phyloP scores from a whole-genome alignment of 2,113 vertebrate genomes.

The Orientallactaga bullata region DNA sequence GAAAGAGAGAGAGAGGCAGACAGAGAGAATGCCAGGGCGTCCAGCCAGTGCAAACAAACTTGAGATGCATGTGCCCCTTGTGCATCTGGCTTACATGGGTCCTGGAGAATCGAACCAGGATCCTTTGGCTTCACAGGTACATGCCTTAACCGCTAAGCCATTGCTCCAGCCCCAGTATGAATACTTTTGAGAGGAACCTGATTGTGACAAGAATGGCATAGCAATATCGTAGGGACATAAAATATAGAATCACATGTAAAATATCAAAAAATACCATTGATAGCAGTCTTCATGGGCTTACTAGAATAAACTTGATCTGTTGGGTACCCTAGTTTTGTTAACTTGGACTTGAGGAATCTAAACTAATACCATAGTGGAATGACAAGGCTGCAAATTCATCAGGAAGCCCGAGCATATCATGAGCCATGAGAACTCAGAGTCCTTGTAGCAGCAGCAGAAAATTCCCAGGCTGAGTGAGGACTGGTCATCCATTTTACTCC shows the following conservation, averaged over 20 bases:
- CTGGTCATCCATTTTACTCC: constrained; percentile 78
- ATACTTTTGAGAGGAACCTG: not conserved
- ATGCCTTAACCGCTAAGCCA: too few relatives aligned
- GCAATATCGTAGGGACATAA: not conserved
- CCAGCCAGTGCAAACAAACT: too few relatives aligned
- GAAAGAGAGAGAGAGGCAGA: too few relatives aligned
- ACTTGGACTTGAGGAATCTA: constrained; percentile 72
- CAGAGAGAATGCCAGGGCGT: too few relatives aligned
- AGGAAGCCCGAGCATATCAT: constrained; percentile 60
- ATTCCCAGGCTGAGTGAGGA: constrained; percentile 50
- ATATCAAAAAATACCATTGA: not conserved
- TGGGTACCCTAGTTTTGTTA: constrained; percentile 16
- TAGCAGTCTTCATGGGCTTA: not conserved
- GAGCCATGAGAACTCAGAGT: constrained; percentile 54
- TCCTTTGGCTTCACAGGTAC: too few relatives aligned
- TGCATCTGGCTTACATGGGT: too few relatives aligned
- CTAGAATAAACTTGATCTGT: constrained; percentile 51
- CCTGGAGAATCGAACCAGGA: too few relatives aligned
- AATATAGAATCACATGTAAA: not conserved
- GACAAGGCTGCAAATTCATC: constrained; percentile 74
- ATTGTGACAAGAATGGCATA: constrained; percentile 1
- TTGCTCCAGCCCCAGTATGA: too few relatives aligned
- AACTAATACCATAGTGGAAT: constrained; percentile 56
- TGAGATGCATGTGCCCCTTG: too few relatives aligned
- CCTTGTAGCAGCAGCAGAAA: constrained; percentile 36